Percentiles rank a stretch among this genome's conserved stretches.
These are phyloP conservation scores for Megamerina dolium DNA, from an alignment of 2,888 invertebrate genomes.

Conservation along the genomic window DNA sequence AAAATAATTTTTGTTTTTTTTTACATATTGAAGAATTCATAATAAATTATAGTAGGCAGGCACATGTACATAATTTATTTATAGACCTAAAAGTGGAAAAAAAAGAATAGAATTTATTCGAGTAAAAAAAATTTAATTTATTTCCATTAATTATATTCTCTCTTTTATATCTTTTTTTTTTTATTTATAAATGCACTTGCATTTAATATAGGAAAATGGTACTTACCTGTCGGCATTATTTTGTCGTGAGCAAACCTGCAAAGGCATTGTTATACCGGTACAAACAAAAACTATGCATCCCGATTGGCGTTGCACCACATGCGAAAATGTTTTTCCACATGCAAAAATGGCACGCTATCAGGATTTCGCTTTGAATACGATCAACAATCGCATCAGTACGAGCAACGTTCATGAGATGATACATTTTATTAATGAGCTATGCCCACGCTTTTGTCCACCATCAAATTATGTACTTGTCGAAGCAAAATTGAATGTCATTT, in stretches of 20 bases:
- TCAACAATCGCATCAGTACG: slow-evolving; percentile 44
- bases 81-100: no score
- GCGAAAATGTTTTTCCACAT: slow-evolving; percentile 47
- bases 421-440: slow-evolving; percentile 43
- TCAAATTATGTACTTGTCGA: slow-evolving; percentile 47
- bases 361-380: slow-evolving; percentile 43
- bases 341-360: slow-evolving; percentile 44
- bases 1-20: no score
- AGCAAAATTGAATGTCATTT: slow-evolving; percentile 47
- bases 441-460: slow-evolving; percentile 44
- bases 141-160: no score
- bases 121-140: no score
- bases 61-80: no score
- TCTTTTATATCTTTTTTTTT: no score
- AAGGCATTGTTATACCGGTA: slow-evolving; percentile 51
- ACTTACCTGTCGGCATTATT: slow-evolving; percentile 45
- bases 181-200: no score
- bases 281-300: slow-evolving; percentile 58
- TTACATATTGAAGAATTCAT: no score
- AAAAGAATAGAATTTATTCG: no score
- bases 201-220: slow-evolving; percentile 41
- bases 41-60: no score
- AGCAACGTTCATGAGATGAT: slow-evolving; percentile 44
- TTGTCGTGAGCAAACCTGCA: slow-evolving; percentile 50
- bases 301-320: slow-evolving; percentile 62